A percentile compares a stretch with the other conserved stretches of the same genome.
Evolutionary conservation across 2,113 vertebrate genomes (phyloP).

Genomic region (Propithecus coquereli): DNA sequence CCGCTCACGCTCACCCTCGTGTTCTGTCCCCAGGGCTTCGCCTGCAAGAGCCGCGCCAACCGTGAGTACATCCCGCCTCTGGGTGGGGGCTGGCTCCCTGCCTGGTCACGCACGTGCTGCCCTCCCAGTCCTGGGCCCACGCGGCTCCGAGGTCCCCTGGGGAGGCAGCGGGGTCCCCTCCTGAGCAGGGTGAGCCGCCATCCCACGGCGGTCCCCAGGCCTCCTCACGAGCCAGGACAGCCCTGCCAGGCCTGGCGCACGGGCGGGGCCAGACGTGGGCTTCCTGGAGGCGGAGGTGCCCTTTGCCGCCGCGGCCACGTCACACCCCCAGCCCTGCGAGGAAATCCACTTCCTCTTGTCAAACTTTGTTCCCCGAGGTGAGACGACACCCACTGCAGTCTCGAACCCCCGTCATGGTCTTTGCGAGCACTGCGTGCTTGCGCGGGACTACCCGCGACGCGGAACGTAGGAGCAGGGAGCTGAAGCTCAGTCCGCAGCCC

Average conservation of each 20-base stretch:
- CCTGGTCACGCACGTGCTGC: not conserved
- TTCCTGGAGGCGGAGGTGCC: fast-evolving
- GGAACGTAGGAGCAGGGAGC: too few species aligned
- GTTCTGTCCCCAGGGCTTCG: conserved; percentile 32
- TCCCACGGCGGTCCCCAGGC: not conserved
- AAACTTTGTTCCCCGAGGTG: too few species aligned
- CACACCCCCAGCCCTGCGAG: fast-evolving
- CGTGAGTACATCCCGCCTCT: conserved; percentile 20
- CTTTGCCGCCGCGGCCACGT: fast-evolving
- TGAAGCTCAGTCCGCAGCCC: not conserved
- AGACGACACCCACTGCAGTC: too few species aligned
- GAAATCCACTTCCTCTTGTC: not conserved
- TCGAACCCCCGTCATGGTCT: too few species aligned
- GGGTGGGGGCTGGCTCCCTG: too few species aligned
- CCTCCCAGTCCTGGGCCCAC: not conserved
- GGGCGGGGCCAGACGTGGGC: not conserved
- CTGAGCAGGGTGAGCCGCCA: too few species aligned
- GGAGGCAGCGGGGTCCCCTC: not conserved
- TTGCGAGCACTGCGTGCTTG: too few species aligned
- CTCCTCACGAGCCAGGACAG: not conserved
- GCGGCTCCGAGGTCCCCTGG: not conserved
- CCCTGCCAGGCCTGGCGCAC: not conserved
- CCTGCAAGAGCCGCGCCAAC: not conserved
- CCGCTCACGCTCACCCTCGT: not conserved
- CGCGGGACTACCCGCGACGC: too few species aligned